Conservation (phyloP, 2,888 invertebrate species). For the Heliconius sara region DNA sequence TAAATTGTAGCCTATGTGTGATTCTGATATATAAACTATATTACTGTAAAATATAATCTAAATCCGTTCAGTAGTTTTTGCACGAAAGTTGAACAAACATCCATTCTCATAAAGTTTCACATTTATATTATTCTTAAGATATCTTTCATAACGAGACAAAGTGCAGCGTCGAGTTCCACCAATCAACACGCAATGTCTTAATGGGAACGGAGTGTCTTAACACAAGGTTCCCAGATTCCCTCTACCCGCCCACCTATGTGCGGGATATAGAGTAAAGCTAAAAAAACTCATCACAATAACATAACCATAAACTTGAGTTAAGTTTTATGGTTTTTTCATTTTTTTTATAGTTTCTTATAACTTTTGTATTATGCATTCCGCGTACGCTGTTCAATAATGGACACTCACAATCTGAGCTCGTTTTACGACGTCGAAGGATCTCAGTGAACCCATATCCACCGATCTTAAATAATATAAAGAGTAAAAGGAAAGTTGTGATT, state of each 20-base stretch:
- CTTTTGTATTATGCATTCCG: conserved; percentile 38
- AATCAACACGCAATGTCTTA: too few species aligned
- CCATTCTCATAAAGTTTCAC: too few species aligned
- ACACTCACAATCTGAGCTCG: conserved; percentile 39
- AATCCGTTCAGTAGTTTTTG: too few species aligned
- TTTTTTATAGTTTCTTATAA: conserved; percentile 2
- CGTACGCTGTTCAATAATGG: conserved; percentile 46
- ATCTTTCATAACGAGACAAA: too few species aligned
- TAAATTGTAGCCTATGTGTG: too few species aligned
- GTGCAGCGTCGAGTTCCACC: too few species aligned
- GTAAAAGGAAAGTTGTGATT: not conserved
- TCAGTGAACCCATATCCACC: conserved; percentile 9
- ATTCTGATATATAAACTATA: too few species aligned
- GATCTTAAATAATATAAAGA: conserved; percentile 7
- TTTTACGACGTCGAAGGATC: conserved; percentile 41
- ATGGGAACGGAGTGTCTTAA: not conserved
- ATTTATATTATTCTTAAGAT: too few species aligned
- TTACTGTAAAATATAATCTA: too few species aligned
- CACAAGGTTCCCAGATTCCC: not conserved
- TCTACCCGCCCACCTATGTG: not conserved
- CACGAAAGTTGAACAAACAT: too few species aligned
- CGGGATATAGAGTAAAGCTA: not conserved
- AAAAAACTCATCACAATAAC: not conserved
- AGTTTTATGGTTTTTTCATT: too few species aligned
- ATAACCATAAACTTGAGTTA: not conserved